Conservation (phyloP, 2,888 invertebrate genomes). For the Platerodrilus igneus region DNA sequence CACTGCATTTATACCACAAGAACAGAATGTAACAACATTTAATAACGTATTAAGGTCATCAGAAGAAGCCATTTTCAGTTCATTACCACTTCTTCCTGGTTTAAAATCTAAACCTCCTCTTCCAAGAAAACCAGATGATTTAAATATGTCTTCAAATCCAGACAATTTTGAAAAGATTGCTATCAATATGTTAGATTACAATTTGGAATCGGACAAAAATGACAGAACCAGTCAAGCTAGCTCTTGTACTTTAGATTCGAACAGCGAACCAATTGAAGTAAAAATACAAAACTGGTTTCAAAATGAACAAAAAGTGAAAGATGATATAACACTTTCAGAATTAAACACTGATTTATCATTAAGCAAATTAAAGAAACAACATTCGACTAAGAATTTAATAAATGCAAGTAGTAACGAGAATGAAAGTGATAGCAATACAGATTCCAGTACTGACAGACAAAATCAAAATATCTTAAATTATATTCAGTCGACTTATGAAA, state of each 20-base stretch:
- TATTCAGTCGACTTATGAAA: slow-evolving; percentile 11
- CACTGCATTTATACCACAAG: background rate
- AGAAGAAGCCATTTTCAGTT: slow-evolving; percentile 6
- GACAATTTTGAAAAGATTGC: slow-evolving; percentile 11
- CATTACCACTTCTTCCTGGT: slow-evolving; percentile 37
- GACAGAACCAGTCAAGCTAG: slow-evolving; percentile 11
- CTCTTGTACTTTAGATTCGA: slow-evolving; percentile 8
- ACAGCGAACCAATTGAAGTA: slow-evolving; percentile 10
- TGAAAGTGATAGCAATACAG: background rate
- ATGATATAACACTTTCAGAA: slow-evolving; percentile 11
- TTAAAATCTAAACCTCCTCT: slow-evolving; percentile 43
- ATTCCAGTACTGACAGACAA: too few relatives aligned
- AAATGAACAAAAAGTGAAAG: slow-evolving; percentile 22
- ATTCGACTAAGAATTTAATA: too few relatives aligned
- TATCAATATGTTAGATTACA: slow-evolving; percentile 11
- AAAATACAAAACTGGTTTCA: slow-evolving; percentile 28
- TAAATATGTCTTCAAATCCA: too few relatives aligned
- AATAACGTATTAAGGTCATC: too few relatives aligned
- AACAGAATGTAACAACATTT: background rate
- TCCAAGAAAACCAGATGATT: slow-evolving; percentile 35
- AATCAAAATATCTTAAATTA: too few relatives aligned
- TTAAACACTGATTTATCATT: slow-evolving; percentile 15
- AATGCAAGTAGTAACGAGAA: background rate
- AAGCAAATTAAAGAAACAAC: slow-evolving; percentile 15
- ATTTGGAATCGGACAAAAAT: too few relatives aligned